Evolutionary conservation across 1,140 invertebrate genomes (phyloP).

Genomic region (Nephila pilipes): DNA sequence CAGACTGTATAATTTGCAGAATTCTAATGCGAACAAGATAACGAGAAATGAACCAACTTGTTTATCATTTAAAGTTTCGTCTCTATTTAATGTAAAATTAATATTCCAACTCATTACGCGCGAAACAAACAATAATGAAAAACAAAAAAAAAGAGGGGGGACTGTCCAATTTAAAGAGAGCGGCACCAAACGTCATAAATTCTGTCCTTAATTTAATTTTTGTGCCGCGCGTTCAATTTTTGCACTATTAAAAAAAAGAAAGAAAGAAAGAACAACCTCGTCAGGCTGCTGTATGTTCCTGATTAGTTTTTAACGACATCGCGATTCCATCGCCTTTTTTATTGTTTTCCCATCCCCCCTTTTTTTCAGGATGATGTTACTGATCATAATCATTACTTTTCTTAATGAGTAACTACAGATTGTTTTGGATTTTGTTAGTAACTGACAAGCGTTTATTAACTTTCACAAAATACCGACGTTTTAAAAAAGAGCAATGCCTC

Average conservation of each 20-base stretch:
- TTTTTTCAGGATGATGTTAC: slow-evolving; percentile 33
- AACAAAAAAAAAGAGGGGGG: not conserved
- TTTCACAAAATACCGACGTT: not conserved
- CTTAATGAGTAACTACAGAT: slow-evolving; percentile 58
- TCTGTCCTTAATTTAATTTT: slow-evolving; percentile 53
- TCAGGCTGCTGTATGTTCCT: slow-evolving; percentile 9
- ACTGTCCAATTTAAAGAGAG: slow-evolving; percentile 26
- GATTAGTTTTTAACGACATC: slow-evolving; percentile 73
- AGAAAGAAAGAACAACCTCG: not conserved
- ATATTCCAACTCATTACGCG: slow-evolving; percentile 46
- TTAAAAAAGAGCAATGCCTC: not conserved
- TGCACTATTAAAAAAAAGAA: not conserved
- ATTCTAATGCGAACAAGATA: not conserved
- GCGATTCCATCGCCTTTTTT: not conserved
- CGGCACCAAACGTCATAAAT: slow-evolving; percentile 34
- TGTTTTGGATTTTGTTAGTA: slow-evolving; percentile 31
- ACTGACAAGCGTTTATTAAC: slow-evolving; percentile 44
- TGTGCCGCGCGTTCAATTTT: not conserved
- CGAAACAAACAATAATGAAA: not conserved
- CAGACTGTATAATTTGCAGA: not conserved
- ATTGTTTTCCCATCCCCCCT: not conserved
- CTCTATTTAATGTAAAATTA: slow-evolving; percentile 59
- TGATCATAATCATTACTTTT: slow-evolving; percentile 66
- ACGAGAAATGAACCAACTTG: not conserved
- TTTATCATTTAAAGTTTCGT: not conserved